Conservation (phyloP, 2,113 vertebrate genomes). For the Oxyruncus cristatus region DNA sequence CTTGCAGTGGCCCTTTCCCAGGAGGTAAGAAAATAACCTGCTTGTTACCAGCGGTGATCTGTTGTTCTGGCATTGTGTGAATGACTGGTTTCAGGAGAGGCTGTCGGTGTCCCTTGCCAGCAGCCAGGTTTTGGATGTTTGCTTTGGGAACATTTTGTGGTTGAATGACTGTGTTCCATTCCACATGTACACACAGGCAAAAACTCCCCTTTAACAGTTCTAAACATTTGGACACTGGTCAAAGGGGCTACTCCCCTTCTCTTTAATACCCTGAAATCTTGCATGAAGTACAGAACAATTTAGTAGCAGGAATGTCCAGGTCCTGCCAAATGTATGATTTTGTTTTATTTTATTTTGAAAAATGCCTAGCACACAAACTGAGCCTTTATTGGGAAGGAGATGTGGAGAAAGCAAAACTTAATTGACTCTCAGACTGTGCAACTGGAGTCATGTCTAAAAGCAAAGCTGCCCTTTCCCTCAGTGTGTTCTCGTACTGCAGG, state of each 20-base stretch:
- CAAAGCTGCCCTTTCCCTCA: slow-evolving; percentile 27
- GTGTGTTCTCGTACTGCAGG: neutral
- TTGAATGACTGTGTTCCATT: slow-evolving; percentile 50
- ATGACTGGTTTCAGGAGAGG: slow-evolving; percentile 24
- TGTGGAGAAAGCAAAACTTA: neutral
- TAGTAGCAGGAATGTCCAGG: neutral
- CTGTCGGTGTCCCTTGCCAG: slow-evolving; percentile 37
- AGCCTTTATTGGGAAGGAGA: slow-evolving; percentile 37
- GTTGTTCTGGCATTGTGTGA: slow-evolving; percentile 29
- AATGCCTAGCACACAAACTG: slow-evolving; percentile 16
- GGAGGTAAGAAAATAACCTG: slow-evolving; percentile 47
- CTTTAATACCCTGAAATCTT: neutral
- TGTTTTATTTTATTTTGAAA: slow-evolving; percentile 45
- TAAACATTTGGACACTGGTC: slow-evolving; percentile 60
- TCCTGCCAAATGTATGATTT: slow-evolving; percentile 37
- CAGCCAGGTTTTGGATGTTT: slow-evolving; percentile 68
- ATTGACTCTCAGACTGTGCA: slow-evolving; percentile 24
- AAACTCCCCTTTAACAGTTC: slow-evolving; percentile 55
- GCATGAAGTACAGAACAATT: slow-evolving; percentile 18
- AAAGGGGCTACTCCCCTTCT: slow-evolving; percentile 37
- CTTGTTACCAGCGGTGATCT: neutral
- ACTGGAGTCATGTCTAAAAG: slow-evolving; percentile 1
- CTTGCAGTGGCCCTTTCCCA: neutral
- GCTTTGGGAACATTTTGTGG: slow-evolving; percentile 69
- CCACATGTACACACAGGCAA: slow-evolving; percentile 68